phyloP scores from a whole-genome alignment of 2,797 vertebrate genomes.

The Myotis planiceps region DNA sequence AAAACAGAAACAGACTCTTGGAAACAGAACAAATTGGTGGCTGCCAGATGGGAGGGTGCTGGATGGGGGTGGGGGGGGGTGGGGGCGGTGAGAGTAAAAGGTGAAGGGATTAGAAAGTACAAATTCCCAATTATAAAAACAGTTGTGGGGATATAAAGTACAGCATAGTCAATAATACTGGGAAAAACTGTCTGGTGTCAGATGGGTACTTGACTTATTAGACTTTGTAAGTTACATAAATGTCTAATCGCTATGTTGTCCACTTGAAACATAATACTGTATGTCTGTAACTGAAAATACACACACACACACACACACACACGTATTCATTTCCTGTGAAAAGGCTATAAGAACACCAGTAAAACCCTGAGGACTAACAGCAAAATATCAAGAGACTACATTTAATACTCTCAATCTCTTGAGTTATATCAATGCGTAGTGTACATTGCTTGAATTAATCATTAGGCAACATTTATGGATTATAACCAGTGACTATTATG shows the following conservation, averaged over 20 bases:
- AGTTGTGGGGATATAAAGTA: neutral
- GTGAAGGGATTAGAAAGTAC: neutral
- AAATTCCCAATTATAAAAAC: neutral
- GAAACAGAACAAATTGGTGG: neutral
- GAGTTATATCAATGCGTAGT: neutral
- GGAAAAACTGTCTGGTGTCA: neutral
- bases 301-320: neutral
- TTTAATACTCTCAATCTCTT: neutral
- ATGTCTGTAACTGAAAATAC: neutral
- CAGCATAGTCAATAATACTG: neutral
- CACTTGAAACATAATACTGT: neutral
- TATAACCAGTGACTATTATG: neutral
- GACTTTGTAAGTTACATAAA: neutral
- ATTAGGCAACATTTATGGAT: neutral
- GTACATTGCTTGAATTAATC: neutral
- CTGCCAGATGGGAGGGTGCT: neutral
- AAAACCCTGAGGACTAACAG: neutral
- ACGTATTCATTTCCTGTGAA: neutral
- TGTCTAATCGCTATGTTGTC: neutral
- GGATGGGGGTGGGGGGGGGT: fast-evolving
- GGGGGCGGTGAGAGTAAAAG: neutral
- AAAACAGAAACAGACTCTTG: neutral
- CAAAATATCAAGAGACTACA: neutral
- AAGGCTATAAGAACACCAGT: neutral
- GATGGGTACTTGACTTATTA: neutral